Evolutionary conservation across 2,888 invertebrate genomes (phyloP).

Genomic region (Parochlus steinenii): DNA sequence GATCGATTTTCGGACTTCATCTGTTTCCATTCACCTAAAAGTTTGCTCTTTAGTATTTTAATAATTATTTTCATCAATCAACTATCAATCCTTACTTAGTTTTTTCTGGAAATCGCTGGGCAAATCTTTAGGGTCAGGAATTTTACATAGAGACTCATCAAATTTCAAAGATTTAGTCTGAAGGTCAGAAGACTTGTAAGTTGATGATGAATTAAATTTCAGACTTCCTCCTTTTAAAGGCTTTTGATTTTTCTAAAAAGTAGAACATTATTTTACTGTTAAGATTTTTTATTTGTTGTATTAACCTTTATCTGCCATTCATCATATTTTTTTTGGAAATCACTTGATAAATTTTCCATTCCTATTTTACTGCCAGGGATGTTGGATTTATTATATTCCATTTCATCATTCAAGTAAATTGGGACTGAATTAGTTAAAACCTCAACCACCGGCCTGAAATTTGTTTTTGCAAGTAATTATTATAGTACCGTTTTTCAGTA

Average conservation of each 20-base stretch:
- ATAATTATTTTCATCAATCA: not conserved
- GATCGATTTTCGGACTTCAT: conserved; percentile 46
- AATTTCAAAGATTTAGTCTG: too few relatives aligned
- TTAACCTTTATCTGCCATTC: conserved; percentile 59
- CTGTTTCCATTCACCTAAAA: conserved; percentile 62
- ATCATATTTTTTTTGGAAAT: conserved; percentile 66
- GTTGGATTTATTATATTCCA: conserved; percentile 1
- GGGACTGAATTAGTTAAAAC: conserved; percentile 8
- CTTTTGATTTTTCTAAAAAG: not conserved
- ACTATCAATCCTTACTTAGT: conserved; percentile 36
- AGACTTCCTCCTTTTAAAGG: too few relatives aligned
- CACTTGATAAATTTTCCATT: conserved; percentile 57
- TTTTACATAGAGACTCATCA: conserved; percentile 44
- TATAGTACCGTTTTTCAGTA: too few relatives aligned
- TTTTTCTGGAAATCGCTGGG: conserved; percentile 71
- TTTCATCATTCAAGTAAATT: conserved; percentile 13
- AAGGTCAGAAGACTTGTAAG: conserved; percentile 12
- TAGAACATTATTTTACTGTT: not conserved
- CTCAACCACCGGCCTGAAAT: conserved; percentile 7
- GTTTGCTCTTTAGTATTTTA: not conserved
- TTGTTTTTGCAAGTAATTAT: too few relatives aligned
- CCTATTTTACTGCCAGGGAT: conserved; percentile 30
- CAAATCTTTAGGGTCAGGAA: conserved; percentile 46
- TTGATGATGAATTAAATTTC: not conserved
- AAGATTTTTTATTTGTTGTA: not conserved